phyloP scores from a whole-genome alignment of 2,113 vertebrate species.

The Microcebus tavaratra region DNA sequence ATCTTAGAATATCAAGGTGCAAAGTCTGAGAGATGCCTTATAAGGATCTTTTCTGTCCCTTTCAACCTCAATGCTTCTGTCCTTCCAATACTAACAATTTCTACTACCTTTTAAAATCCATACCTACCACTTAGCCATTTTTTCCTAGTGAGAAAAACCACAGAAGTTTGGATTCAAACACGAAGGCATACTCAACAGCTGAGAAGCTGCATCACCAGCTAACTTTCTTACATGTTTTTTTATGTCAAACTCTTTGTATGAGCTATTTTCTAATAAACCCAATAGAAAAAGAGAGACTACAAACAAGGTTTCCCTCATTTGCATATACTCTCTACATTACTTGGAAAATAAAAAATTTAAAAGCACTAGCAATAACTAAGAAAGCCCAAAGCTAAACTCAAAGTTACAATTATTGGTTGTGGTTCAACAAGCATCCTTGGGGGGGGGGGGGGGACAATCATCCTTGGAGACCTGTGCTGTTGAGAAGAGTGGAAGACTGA shows the following conservation, averaged over 20 bases:
- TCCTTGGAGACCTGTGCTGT: fast-evolving
- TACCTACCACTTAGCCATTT: background rate
- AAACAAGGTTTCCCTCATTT: background rate
- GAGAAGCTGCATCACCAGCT: background rate
- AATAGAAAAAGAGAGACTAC: background rate
- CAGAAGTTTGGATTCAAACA: background rate
- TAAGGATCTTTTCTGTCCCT: too few species aligned
- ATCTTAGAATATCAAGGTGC: background rate
- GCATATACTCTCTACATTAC: background rate
- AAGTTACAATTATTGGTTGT: background rate
- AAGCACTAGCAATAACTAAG: background rate
- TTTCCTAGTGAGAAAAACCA: background rate
- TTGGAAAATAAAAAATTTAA: background rate
- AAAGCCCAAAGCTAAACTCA: background rate
- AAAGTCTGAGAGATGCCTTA: background rate
- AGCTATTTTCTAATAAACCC: background rate
- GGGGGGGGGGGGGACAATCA: background rate
- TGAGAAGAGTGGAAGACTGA: background rate
- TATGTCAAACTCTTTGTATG: background rate
- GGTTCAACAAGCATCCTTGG: background rate
- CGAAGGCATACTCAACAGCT: background rate
- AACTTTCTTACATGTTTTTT: background rate
- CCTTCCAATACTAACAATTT: background rate
- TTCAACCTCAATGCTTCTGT: background rate
- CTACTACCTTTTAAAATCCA: background rate